Evolutionary conservation across 2,888 invertebrate species (phyloP).

Genomic region (Epinotia ramella): DNA sequence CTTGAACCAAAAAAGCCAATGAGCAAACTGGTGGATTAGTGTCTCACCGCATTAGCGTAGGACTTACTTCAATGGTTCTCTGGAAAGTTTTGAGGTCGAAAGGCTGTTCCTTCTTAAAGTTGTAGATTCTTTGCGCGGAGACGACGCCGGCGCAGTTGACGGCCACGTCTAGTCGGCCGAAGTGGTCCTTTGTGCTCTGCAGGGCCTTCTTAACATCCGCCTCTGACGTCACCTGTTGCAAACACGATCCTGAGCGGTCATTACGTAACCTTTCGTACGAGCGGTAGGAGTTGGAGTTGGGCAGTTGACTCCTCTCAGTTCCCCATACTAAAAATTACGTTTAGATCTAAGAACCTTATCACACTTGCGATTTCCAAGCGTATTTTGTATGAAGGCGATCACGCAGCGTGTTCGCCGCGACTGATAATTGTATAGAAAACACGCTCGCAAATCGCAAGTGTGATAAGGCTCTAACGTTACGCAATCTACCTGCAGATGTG

Average conservation of each 20-base stretch:
- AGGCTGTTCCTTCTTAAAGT: conserved; percentile 93
- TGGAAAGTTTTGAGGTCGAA: conserved; percentile 92
- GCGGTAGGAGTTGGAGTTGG: too few species aligned
- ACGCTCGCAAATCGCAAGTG: too few species aligned
- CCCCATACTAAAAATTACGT: background rate
- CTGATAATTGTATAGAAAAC: too few species aligned
- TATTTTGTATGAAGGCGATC: too few species aligned
- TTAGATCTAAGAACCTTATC: too few species aligned
- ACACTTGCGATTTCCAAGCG: too few species aligned
- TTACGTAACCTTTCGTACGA: too few species aligned
- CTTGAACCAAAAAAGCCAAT: background rate
- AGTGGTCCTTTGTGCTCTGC: conserved; percentile 90
- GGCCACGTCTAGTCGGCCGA: conserved; percentile 93
- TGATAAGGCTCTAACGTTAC: too few species aligned
- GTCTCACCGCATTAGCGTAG: background rate
- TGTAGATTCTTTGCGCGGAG: conserved; percentile 94
- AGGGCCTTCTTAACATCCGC: conserved; percentile 91
- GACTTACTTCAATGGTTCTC: conserved; percentile 88
- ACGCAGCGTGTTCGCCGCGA: too few species aligned
- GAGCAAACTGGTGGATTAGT: background rate
- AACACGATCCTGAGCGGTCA: background rate
- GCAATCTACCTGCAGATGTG: background rate
- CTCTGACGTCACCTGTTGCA: conserved; percentile 91
- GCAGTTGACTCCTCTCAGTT: too few species aligned
- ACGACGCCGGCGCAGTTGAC: conserved; percentile 99